phyloP scores from a whole-genome alignment of 2,888 invertebrate species.

The Conomelus anceps region DNA sequence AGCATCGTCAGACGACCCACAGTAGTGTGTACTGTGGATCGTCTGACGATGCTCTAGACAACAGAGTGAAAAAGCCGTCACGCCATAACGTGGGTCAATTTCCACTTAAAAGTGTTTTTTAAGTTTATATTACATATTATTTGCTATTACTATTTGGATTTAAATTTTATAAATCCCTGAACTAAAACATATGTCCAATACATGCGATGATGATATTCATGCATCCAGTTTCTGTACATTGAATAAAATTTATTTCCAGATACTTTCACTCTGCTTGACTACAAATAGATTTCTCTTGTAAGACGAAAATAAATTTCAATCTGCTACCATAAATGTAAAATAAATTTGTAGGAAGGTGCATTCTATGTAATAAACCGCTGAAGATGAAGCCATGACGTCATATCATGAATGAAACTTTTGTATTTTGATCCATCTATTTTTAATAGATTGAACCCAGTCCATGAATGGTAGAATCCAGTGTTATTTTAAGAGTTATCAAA shows the following conservation, averaged over 20 bases:
- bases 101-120: too few species aligned
- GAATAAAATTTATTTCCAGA: neutral
- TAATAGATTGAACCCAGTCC: neutral
- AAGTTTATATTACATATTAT: too few species aligned
- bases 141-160: too few species aligned
- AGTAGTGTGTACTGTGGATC: too few species aligned
- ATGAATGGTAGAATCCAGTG: neutral
- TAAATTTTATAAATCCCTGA: too few species aligned
- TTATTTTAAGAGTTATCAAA: neutral
- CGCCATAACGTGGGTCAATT: too few species aligned
- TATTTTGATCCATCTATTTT: neutral
- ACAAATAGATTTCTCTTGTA: neutral
- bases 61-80: too few species aligned
- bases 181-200: too few species aligned
- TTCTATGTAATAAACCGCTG: neutral
- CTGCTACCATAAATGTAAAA: neutral
- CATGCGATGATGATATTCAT: too few species aligned
- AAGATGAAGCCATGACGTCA: neutral
- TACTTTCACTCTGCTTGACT: neutral
- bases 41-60: too few species aligned
- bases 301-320: neutral
- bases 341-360: neutral
- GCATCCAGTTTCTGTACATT: neutral
- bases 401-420: neutral
- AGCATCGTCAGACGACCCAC: too few species aligned